Conservation (phyloP, 2,797 vertebrate species). For the Squalus acanthias region DNA sequence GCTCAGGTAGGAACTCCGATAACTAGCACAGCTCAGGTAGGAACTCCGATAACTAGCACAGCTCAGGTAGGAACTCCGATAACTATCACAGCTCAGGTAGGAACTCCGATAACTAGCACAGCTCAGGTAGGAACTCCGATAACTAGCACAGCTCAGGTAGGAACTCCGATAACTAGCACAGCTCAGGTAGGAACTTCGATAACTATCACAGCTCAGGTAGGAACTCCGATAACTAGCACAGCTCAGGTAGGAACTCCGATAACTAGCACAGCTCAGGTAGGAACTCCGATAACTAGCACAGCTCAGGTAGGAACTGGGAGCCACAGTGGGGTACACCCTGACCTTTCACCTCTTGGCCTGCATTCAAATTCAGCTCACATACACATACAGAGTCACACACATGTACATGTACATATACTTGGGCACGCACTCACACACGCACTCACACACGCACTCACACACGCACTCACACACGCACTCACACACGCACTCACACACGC, state of each 20-base stretch:
- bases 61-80: neutral
- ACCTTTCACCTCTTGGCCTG: neutral
- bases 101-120: neutral
- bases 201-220: neutral
- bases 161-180: too few species aligned
- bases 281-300: neutral
- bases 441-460: too few species aligned
- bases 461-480: too few species aligned
- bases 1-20: neutral
- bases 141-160: neutral
- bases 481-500: too few species aligned
- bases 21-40: neutral
- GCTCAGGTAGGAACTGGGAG: neutral
- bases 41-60: neutral
- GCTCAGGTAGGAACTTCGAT: conserved; percentile 35
- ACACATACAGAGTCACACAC: neutral
- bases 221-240: neutral
- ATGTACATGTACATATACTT: neutral
- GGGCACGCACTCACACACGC: neutral
- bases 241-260: neutral
- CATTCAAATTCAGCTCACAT: neutral
- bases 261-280: conserved; percentile 52
- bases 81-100: neutral
- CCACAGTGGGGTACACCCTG: too few species aligned
- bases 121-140: neutral